Base-by-base conservation (phyloP, 2,113 vertebrate genomes). In the Origma solitaria region DNA sequence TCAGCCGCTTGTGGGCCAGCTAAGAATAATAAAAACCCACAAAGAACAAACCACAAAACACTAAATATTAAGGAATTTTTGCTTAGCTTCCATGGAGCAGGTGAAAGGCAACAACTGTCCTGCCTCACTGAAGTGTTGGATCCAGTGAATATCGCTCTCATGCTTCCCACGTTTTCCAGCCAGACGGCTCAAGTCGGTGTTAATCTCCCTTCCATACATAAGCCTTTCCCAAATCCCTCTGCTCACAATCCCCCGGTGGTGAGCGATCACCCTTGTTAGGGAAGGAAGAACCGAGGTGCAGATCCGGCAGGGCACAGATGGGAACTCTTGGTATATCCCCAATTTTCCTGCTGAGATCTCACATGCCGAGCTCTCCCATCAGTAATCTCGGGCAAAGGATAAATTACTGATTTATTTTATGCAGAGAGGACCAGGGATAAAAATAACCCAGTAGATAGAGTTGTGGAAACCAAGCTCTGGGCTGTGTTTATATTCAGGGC, bases 131-230 rank as follows among this genome's bases (percentile, higher is more conserved):
- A 58, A 17, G 8, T 1, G 7, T 3, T 58, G 3, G 0, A 80
- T 31, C 40, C 44, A 19, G 38, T 35, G 82, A 71, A 27, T 37
- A 15, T 49, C 56, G 4, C 68, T 71, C 3, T 69, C 60, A 38
- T 56, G 42, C 53, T 70, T 92, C 86, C 93, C 88, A 69, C 2
- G 3, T 64, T 89, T 92, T 19, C 65, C 77, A 96, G 84, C 10
- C 94, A 82, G 91, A 86, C n/a, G 0, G 81, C 70, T 88, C 68
- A 45, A 82, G 69, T 30, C 81, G 0, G 1, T 31, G 17, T 57
- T 97, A 96, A 96, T 97, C 96, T 93, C 45, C 87, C 60, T 87
- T 37, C 96, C 81, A 18, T 17, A 47, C 62, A 10, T 93, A 95
- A 94, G 24, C 88, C 56, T 68, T 78, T 56, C 81, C 66, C 86